A percentile compares a stretch with the other conserved stretches of the same genome.
These are phyloP conservation scores for Gopherus evgoodei DNA, from an alignment of 2,113 vertebrate species.

Conservation along the genomic window DNA sequence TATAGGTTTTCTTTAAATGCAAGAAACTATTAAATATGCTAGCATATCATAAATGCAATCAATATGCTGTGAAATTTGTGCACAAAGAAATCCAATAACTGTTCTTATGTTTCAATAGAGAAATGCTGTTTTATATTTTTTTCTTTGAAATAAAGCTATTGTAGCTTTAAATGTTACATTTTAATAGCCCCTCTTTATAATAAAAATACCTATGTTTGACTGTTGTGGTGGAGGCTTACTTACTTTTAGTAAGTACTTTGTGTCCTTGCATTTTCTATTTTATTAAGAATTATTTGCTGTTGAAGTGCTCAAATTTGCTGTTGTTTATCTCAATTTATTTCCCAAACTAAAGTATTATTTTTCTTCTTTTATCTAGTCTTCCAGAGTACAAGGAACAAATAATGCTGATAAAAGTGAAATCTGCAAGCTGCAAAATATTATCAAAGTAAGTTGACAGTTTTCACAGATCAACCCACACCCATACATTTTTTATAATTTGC, in stretches of 20 bases:
- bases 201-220: neutral
- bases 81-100: neutral
- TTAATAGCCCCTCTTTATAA: neutral
- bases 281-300: neutral
- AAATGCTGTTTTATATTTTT: neutral
- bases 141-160: neutral
- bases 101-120: neutral
- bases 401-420: constrained; percentile 88
- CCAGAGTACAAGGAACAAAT: constrained; percentile 79
- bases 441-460: constrained; percentile 85
- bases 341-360: neutral
- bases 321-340: neutral
- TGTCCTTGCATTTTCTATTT: neutral
- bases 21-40: neutral
- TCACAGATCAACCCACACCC: neutral
- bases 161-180: neutral
- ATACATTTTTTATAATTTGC: neutral
- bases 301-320: rapidly evolving
- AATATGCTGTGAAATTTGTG: neutral
- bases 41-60: neutral
- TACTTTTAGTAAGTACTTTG: too few species aligned
- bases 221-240: neutral
- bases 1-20: neutral
- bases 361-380: constrained; percentile 77
- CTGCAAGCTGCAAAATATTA: constrained; percentile 88